Percentiles rank a stretch among this genome's conserved stretches.
Evolutionary conservation across 2,113 vertebrate species (phyloP).

Genomic region (Nipponia nippon): DNA sequence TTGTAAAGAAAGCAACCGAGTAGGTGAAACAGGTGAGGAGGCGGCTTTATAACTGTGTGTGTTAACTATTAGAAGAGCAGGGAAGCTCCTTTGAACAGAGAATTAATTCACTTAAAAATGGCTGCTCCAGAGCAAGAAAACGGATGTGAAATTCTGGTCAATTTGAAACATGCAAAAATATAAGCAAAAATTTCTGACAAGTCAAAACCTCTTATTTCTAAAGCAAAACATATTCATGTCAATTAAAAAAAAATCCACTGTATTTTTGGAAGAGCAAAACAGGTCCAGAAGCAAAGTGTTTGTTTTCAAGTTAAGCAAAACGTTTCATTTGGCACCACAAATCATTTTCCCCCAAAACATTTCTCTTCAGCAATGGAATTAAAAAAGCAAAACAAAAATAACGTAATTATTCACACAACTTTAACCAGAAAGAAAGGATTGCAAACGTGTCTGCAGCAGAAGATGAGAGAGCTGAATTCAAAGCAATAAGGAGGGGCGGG

Average conservation of each 20-base stretch:
- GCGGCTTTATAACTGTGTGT: not conserved
- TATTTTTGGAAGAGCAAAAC: not conserved
- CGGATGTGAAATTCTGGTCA: not conserved
- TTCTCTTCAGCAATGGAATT: not conserved
- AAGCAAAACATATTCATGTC: not conserved
- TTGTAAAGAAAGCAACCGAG: not conserved
- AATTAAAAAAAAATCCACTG: not conserved
- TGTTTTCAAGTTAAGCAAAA: not conserved
- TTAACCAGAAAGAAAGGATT: not conserved
- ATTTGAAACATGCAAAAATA: not conserved
- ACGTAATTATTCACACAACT: not conserved
- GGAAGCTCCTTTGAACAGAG: not conserved
- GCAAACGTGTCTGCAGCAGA: not conserved
- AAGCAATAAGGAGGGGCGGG: not conserved
- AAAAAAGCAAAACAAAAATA: not conserved
- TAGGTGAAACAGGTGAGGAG: fast-evolving
- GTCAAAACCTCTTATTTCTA: not conserved
- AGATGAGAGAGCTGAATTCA: not conserved
- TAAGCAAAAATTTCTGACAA: not conserved
- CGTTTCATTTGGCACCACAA: not conserved
- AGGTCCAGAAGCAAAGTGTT: not conserved
- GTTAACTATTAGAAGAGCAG: not conserved
- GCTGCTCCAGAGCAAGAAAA: not conserved
- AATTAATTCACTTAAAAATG: not conserved
- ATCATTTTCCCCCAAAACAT: not conserved